These are phyloP conservation scores for Benthosema pterotum DNA, from an alignment of 2,797 vertebrate genomes.

Conservation along the genomic window DNA sequence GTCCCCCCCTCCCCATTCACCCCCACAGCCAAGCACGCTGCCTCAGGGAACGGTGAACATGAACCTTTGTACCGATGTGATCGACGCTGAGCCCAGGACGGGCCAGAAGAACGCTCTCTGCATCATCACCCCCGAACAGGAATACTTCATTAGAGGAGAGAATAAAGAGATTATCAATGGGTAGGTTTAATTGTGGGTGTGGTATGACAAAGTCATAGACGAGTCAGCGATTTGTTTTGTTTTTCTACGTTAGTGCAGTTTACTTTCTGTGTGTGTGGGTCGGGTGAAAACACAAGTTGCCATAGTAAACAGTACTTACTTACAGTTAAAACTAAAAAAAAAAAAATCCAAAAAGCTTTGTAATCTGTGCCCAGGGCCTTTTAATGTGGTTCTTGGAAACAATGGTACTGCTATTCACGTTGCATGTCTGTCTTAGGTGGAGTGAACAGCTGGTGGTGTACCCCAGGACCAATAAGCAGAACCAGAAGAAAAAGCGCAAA, in stretches of 20 bases:
- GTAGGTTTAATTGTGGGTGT: constrained; percentile 49
- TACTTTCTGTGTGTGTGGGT: not conserved
- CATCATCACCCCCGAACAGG: constrained; percentile 84
- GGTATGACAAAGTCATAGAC: not conserved
- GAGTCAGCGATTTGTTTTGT: not conserved
- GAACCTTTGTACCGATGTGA: constrained; percentile 83
- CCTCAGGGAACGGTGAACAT: constrained; percentile 87
- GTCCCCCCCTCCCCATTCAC: no score
- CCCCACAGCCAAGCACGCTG: constrained; percentile 80
- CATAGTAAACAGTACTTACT: no score
- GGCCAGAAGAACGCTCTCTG: constrained; percentile 87
- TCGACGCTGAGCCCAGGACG: constrained; percentile 84
- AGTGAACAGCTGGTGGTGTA: constrained; percentile 83
- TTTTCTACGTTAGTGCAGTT: not conserved
- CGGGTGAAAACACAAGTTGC: not conserved
- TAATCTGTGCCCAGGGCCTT: no score
- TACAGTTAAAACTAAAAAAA: no score
- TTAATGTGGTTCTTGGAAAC: no score
- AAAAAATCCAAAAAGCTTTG: no score
- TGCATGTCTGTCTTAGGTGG: constrained; percentile 71
- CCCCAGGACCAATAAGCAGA: constrained; percentile 86
- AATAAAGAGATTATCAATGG: constrained; percentile 87
- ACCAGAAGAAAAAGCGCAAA: constrained; percentile 88
- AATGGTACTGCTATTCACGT: no score
- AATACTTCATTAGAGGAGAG: constrained; percentile 86